Evolutionary conservation across 2,888 invertebrate genomes (phyloP), one percentile per base, ranked within the genome.

Genomic region (Acleris holmiana): DNA sequence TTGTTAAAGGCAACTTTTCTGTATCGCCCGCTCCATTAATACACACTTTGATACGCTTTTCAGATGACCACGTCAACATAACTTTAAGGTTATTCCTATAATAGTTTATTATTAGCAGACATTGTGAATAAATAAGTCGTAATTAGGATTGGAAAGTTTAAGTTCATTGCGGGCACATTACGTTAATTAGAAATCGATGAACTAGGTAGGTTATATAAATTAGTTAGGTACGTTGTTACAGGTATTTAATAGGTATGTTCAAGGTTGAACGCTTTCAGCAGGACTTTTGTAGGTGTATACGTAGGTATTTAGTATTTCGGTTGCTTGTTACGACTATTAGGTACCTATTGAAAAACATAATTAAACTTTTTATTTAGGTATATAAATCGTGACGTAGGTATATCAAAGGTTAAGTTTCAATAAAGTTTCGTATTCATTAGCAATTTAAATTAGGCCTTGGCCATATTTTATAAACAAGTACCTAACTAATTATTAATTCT

Each of bases 1-100:
- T 91, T 88, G 88, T 89, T 84, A 83, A 82, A 84, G 86, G 86
- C 88, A 86, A 90, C 89, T 89, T 91, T 90, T 88, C 87, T 89
- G 81, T 78, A 78, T 76, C 82, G 75, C 78, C 80, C 75, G 75
- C 74, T 77, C 78, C 77, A 72, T 80, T 77, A 76, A 76, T 77
- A 82, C 78, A 74, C 75, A 79, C 78, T 76, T 79, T 73, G 76
- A 84, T 25, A 25, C 75, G 80, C 73, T 85, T 88, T 88, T 86
- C 85, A 85, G 29, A 29, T 29, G 82, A 72, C 66, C 67, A 69
- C 61, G 68, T 62, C 50, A 29, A 19, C 46, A 69, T 74, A 78
- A 73, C 80, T 86, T 83, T 69, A 85, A 89, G 89, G 88, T 88
- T 89, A 89, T 73, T 73, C n/a, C n/a, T n/a, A n/a, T n/a, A n/a